Evolutionary conservation across 2,113 vertebrate genomes (phyloP), one percentile per base, ranked within the genome.

Genomic region (Rhinolophus ferrumequinum): DNA sequence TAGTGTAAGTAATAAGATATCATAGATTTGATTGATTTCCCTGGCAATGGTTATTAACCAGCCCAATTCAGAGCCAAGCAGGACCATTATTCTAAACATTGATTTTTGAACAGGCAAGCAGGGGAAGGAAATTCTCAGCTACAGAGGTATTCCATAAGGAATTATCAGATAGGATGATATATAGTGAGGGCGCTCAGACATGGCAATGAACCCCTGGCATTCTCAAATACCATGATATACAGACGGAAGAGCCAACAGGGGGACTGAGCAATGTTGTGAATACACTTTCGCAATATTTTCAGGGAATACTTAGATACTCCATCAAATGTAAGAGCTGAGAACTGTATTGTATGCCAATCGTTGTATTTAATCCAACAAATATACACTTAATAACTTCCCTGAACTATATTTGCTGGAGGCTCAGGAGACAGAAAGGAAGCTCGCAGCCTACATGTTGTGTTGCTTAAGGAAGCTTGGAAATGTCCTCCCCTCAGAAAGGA

Each of bases 1-100:
- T 99, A 99, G 99, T 98, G 98, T 99, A 99, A 99, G 99, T 99
- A 99, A 99, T 99, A 99, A 99, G 99, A 99, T 99, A 99, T 99
- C 99, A 99, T 99, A 99, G 98, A 99, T 99, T 98, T 99, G 99
- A 99, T 99, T 99, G 99, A 99, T 99, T 99, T 99, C 99, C 98
- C 98, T 98, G 99, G 99, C 99, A 99, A 99, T 98, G 98, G 98
- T 99, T 99, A 99, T 99, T 99, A 99, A 99, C 99, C 99, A 99
- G 98, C 98, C 99, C 98, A 98, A 98, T 99, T 99, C 98, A 98
- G 98, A 99, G 98, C 98, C 98, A 99, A 99, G 98, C 99, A 99
- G 98, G 98, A 97, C 99, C 99, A 99, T 99, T 99, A 99, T 99
- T 99, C 99, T 99, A 98, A 98, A 97, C 99, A 99, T 99, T 99